A percentile compares a stretch with the other conserved stretches of the same genome.
Evolutionary conservation across 2,888 invertebrate genomes (phyloP).

Genomic region (Trichogramma evanescens): DNA sequence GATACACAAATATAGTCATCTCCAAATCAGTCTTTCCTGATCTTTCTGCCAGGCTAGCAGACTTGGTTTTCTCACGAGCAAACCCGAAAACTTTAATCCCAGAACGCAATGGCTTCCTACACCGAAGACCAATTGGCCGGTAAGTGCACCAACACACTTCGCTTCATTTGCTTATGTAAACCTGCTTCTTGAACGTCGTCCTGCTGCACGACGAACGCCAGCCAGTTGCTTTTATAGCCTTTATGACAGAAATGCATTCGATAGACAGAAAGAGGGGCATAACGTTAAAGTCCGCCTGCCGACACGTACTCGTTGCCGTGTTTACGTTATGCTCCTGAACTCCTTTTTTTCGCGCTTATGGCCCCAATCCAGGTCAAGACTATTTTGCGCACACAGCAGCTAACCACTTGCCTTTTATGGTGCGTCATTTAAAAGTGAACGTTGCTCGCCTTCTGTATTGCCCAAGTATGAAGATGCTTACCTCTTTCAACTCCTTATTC

Average conservation of each 20-base stretch:
- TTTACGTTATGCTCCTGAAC: neutral
- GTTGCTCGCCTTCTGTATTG: constrained; percentile 20
- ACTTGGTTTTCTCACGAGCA: neutral
- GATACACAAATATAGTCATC: neutral
- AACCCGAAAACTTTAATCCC: neutral
- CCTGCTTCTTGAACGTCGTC: too few species aligned
- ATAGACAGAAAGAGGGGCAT: constrained; percentile 1
- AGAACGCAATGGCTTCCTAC: constrained; percentile 68
- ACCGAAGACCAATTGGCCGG: constrained; percentile 88
- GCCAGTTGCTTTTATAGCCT: too few species aligned
- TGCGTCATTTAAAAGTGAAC: constrained; percentile 33
- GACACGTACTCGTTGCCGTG: too few species aligned
- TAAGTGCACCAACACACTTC: constrained; percentile 52
- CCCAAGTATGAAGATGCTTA: constrained; percentile 19
- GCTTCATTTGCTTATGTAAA: too few species aligned
- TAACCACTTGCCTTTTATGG: constrained; percentile 38
- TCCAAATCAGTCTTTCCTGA: neutral
- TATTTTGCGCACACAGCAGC: constrained; percentile 36
- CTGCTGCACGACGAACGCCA: too few species aligned
- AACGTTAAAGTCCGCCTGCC: too few species aligned
- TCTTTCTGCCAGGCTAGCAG: neutral
- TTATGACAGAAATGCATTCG: too few species aligned
- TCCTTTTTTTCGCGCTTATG: constrained; percentile 35
- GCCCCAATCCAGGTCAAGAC: constrained; percentile 43
- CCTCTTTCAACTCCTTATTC: neutral